Conservation (phyloP, 2,797 vertebrate species). For the Triplophysa bombifrons region DNA sequence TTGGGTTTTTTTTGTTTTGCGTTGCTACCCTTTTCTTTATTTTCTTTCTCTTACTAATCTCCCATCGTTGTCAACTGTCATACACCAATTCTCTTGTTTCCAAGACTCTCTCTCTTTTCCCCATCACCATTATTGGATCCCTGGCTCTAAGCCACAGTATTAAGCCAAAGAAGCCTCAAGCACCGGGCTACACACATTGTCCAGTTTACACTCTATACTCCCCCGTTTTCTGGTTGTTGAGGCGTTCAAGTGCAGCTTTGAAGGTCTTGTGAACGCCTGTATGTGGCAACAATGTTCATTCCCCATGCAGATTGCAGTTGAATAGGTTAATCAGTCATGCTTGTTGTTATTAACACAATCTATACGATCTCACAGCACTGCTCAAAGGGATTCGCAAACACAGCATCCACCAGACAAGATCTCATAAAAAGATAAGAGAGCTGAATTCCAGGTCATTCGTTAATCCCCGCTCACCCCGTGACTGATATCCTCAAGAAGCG, state of each 20-base stretch:
- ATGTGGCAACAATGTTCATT: neutral
- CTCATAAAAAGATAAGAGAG: constrained; percentile 25
- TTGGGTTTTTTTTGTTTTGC: neutral
- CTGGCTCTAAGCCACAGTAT: constrained; percentile 27
- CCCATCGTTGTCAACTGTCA: constrained; percentile 22
- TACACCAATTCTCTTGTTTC: constrained; percentile 13
- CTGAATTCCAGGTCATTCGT: constrained; percentile 45
- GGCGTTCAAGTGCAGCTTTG: neutral
- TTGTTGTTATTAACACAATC: constrained; percentile 2
- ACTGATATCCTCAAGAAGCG: constrained; percentile 12
- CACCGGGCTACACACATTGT: constrained; percentile 1
- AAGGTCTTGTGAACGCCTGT: neutral
- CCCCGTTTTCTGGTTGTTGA: neutral
- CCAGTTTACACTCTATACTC: constrained; percentile 3
- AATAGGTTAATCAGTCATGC: constrained; percentile 1
- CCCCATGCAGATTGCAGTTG: neutral
- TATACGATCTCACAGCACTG: neutral
- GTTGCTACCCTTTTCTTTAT: neutral
- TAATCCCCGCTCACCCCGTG: constrained; percentile 23
- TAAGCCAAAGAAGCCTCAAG: constrained; percentile 24
- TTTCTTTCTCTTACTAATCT: constrained; percentile 5
- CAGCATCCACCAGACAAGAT: neutral
- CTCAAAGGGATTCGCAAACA: neutral
- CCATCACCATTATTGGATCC: constrained; percentile 33
- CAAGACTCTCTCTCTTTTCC: constrained; percentile 11